Base-by-base conservation (phyloP, 2,797 vertebrate genomes). In the Crax fasciolata region DNA sequence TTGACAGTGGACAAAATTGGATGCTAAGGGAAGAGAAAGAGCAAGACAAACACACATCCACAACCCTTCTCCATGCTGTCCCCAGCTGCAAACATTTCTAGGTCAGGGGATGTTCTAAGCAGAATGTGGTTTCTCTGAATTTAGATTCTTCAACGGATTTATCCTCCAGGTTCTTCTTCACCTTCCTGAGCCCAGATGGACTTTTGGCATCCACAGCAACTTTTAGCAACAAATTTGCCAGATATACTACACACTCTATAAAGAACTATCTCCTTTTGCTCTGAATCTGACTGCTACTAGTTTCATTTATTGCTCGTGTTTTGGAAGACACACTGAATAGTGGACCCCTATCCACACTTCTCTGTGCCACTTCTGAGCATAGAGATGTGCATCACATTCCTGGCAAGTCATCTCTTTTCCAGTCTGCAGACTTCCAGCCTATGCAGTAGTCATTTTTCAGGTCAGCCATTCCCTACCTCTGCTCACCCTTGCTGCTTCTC, bases 51-150 rank as follows among this genome's bases (percentile, higher is more conserved):
- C 38, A n/a, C 3, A 3, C 3, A 19, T 27, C 54, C 11, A 21
- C 19, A 32, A 13, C 89, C 61, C 49, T 89, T 68, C 58, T 70
- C 38, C 76, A 59, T 41, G 71, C 2, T 9, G 43, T 85, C 6
- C 49, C 21, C 52, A 25, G n/a, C 35, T 72, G 30, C 66, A 75
- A 23, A 12, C 65, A 13, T 81, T 67, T 84, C 70, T 0, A 79
- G 10, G 8, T 55, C 58, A 67, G 1, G 15, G 0, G 1, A 35
- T 72, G 89, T 92, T 83, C n/a, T 28, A 46, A 80, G 41, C 32
- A 4, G 2, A 23, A n/a, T 0, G 0, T 3, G 6, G 9, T 44
- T 89, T 93, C 24, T 68, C 23, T 0, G 0, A 66, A 43, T 79
- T 62, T 38, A 73, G 43, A 20, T 70, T 52, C 57, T 59, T 44